Evolutionary conservation across 2,797 vertebrate genomes (phyloP), one percentile per base, ranked within the genome.

Genomic region (Phataginus tricuspis): DNA sequence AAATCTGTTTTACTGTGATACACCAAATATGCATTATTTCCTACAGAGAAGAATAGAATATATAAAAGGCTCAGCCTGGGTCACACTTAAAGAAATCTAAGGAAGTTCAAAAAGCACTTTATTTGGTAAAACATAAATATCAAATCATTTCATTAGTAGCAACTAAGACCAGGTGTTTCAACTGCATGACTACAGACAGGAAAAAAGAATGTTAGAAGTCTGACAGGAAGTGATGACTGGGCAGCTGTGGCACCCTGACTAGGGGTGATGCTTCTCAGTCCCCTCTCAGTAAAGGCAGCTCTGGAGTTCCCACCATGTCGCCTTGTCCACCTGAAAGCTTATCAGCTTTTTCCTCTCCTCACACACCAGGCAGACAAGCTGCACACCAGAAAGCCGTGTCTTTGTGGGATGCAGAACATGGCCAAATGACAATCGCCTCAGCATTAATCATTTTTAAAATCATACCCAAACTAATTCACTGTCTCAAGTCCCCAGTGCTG

Each of bases 341-440:
- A 94, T 96, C 59, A 95, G 42, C 85, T 97, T 78, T 37, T 92
- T 85, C 61, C 10, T 89, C 42, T 80, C 74, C n/a, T 85, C 75
- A 64, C 68, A 83, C 7, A 88, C 85, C 71, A 95, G 61, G 64
- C 59, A 96, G 91, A 93, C 51, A 95, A 95, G 88, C 29, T 55
- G 82, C 92, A 96, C 29, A 84, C 59, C 29, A 96, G 71, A 97
- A 78, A 96, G 49, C 53, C 91, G 19, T 79, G 34, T 69, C 37
- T 84, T 93, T 90, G 53, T 93, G 59, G 97, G 69, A 71, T 42
- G 23, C 16, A 96, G 84, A 96, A 90, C 51, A 83, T 12, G 19
- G 57, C 51, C 92, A 96, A 86, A 94, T 86, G 77, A 85, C 2
- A 92, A 96, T 79, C 14, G 51, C 53, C 82, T 49, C 37, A 95